Evolutionary conservation across 1,140 invertebrate species (phyloP), one percentile per base, ranked within the genome.

Genomic region (Patella vulgata): DNA sequence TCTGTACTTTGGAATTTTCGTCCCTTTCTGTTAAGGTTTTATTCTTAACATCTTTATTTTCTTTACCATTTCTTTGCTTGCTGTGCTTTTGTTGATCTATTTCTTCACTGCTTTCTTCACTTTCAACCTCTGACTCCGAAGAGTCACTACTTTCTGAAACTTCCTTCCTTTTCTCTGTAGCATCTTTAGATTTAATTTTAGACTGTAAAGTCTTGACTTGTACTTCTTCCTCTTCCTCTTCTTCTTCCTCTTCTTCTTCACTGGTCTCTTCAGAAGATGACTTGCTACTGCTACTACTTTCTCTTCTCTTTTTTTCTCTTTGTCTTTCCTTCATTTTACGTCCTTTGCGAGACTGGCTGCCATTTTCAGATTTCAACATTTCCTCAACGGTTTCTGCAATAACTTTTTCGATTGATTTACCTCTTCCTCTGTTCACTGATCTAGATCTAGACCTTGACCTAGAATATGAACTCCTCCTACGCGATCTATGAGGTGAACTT

Each of bases 21-120:
- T 52, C 50, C 56, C 46, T 28, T 60, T 59, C 40, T 43, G 47
- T 23, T 68, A 47, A 11, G 44, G 9, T 36, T 63, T 53, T 39
- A 59, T 57, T 44, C 58, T 42, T 19, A 54, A 43, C 28, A 31
- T 55, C 28, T 47, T 51, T 57, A 1, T 61, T 44, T 27, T 14
- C 19, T 4, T 21, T 50, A 21, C 54, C 23, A 19, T 33, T 55
- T 25, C 44, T 47, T 17, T 28, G 6, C 12, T 21, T 11, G 25
- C 46, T 28, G 9, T 52, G 40, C n/a, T 42, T 59, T 59, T 6
- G 33, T 33, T 19, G 12, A 51, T 51, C 57, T 51, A 14, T 14
- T 28, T 12, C 56, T 40, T 46, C 17, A 43, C 47, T 52, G 51
- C 47, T 33, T 66, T 39, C 31, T n/a, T 33, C 36, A 25, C 31